Base-by-base conservation (phyloP, 2,888 invertebrate species). In the Lepidonotus clava region DNA sequence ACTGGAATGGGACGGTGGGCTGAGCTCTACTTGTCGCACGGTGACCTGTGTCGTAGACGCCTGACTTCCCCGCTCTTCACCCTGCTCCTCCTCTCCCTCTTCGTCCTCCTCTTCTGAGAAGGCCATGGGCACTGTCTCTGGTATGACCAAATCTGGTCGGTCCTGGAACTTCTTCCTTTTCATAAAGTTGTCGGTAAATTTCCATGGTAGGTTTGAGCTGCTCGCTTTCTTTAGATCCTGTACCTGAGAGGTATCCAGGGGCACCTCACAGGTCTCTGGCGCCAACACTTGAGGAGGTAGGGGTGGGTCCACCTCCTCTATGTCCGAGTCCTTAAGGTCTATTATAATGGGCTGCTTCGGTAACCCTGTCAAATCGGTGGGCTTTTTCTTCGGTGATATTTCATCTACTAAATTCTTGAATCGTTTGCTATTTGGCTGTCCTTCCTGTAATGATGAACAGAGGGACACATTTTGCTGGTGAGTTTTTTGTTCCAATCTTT, bases 81-180 rank as follows among this genome's bases (percentile, higher is more conserved):
- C 8, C 1, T 5, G 34, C n/a, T n/a, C 41, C 2, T 38, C 38
- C 4, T 21, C 21, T 0, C 38, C 76, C 46, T 80, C 46, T 6
- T 80, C 41, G 21, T 32, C 80, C 46, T 41, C 41, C 11, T 46
- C 80, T 14, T 80, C 28, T 4, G 41, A 18, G 21, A 51, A 80
- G 8, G 11, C 46, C 28, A 80, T 46, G n/a, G 80, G 80, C 8
- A 46, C 80, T 32, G 80, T 80, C 46, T 80, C 80, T 1, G 80
- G 80, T 24, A 80, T 51, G 14, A 80, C 46, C 38, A 71, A 80
- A 32, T 80, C 28, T 76, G 76, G 61, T 24, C 61, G 61, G 28
- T 61, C 61, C 14, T 28, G 53, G 4, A 61, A 61, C 24, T 61
- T n/a, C 24, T 61, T 61, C 28, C 24, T 28, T 61, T 24, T n/a